These are phyloP conservation scores for Tetraneura akinire DNA, from an alignment of 1,140 invertebrate species.

Conservation along the genomic window DNA sequence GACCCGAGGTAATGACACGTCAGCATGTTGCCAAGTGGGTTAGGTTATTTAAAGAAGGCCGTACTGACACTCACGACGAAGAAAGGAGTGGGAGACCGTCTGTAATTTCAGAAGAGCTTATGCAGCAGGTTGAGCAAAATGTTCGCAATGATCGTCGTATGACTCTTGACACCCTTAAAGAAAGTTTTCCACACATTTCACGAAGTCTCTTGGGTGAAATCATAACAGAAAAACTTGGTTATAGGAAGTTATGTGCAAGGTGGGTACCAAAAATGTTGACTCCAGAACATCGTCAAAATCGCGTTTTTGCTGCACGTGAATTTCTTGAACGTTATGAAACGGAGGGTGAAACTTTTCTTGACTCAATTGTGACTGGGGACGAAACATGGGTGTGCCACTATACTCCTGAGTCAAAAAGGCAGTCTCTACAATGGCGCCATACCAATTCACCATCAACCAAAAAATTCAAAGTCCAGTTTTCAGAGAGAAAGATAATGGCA, in stretches of 20 bases:
- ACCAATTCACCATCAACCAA: conserved; percentile 32
- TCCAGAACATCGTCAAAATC: neutral
- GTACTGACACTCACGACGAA: neutral
- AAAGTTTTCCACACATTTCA: neutral
- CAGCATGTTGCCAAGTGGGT: neutral
- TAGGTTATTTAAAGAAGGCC: neutral
- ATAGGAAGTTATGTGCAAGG: conserved; percentile 54
- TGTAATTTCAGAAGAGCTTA: conserved; percentile 22
- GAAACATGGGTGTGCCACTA: conserved; percentile 43
- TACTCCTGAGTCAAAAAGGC: too few species aligned
- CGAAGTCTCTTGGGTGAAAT: neutral
- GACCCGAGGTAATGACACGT: neutral
- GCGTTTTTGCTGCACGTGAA: neutral
- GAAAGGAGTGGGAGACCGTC: conserved; percentile 3
- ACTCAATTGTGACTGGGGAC: conserved; percentile 53
- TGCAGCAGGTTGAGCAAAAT: neutral
- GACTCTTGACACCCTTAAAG: neutral
- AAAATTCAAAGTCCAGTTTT: conserved; percentile 50
- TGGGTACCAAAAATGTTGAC: conserved; percentile 55
- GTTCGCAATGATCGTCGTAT: neutral
- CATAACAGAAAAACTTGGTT: conserved; percentile 39
- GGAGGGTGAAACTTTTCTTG: neutral
- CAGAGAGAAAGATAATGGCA: conserved; percentile 33
- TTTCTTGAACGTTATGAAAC: neutral
- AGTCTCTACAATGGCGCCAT: conserved; percentile 50